Conservation (phyloP, 2,888 invertebrate species). For the Xestia rhomboidea region DNA sequence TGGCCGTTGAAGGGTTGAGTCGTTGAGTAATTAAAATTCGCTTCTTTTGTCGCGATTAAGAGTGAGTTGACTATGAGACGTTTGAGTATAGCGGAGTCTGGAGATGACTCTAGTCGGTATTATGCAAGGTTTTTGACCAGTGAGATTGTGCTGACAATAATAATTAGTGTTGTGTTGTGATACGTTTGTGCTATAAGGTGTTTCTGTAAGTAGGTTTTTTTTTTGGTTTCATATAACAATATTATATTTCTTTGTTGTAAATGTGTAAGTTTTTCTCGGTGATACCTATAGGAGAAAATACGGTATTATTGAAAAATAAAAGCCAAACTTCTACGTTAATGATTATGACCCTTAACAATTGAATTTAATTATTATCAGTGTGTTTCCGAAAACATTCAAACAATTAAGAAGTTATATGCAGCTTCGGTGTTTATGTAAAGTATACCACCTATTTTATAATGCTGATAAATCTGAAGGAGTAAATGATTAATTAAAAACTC, state of each 20-base stretch:
- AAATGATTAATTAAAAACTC: not conserved
- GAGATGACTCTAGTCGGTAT: slow-evolving; percentile 26
- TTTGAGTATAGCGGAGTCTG: slow-evolving; percentile 17
- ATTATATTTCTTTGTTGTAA: not conserved
- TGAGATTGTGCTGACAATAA: not conserved
- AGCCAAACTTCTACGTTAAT: not conserved
- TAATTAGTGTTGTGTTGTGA: not conserved
- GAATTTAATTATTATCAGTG: not conserved
- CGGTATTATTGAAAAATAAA: no score
- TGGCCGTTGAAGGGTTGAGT: slow-evolving; percentile 63
- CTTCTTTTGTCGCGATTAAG: slow-evolving; percentile 62
- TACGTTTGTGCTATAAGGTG: not conserved
- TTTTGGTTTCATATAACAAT: not conserved
- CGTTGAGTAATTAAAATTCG: slow-evolving; percentile 62
- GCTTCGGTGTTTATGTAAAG: not conserved
- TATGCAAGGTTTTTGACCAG: not conserved
- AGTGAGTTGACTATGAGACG: slow-evolving; percentile 23
- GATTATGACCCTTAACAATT: not conserved
- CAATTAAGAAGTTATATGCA: not conserved
- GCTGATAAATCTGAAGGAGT: not conserved
- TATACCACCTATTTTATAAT: not conserved
- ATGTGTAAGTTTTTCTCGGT: not conserved
- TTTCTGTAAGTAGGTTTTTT: not conserved
- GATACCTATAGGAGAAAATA: not conserved
- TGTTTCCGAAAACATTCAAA: not conserved